These are phyloP conservation scores for Drosophila chauvacae DNA, from an alignment of 1,140 invertebrate species.

Conservation along the genomic window DNA sequence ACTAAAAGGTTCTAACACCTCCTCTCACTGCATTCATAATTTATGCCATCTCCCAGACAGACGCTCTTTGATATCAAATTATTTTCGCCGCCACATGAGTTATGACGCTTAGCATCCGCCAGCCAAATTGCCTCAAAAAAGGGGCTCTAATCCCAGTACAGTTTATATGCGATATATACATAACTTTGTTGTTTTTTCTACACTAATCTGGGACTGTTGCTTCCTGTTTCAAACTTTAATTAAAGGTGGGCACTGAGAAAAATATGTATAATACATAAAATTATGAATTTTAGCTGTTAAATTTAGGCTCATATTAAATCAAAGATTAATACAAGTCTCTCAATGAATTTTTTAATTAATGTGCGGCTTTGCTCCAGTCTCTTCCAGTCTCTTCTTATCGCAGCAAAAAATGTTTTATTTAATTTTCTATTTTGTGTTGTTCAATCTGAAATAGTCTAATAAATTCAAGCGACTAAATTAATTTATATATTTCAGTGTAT, in stretches of 20 bases:
- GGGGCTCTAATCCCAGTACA: constrained; percentile 20
- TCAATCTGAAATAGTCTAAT: background rate
- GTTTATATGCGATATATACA: constrained; percentile 11
- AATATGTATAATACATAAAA: background rate
- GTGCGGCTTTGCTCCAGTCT: background rate
- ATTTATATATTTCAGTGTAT: constrained; percentile 7
- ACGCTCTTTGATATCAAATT: constrained; percentile 74
- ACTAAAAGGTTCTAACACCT: constrained; percentile 76
- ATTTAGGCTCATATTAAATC: background rate
- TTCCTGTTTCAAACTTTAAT: constrained; percentile 63
- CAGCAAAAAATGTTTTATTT: background rate
- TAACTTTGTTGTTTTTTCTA: constrained; percentile 29
- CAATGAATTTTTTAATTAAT: background rate
- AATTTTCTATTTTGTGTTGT: background rate
- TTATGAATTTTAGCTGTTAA: background rate
- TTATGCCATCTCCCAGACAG: constrained; percentile 64
- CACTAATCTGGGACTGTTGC: constrained; percentile 6
- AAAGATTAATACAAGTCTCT: background rate
- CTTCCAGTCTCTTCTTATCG: background rate
- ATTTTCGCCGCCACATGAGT: constrained; percentile 67
- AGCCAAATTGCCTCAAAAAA: constrained; percentile 51
- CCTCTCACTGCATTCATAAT: constrained; percentile 56
- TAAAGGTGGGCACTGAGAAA: constrained; percentile 22
- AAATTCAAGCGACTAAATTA: background rate
- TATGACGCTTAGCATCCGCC: constrained; percentile 67